Evolutionary conservation across 2,113 vertebrate genomes (phyloP).

Genomic region (Ranitomeya variabilis): DNA sequence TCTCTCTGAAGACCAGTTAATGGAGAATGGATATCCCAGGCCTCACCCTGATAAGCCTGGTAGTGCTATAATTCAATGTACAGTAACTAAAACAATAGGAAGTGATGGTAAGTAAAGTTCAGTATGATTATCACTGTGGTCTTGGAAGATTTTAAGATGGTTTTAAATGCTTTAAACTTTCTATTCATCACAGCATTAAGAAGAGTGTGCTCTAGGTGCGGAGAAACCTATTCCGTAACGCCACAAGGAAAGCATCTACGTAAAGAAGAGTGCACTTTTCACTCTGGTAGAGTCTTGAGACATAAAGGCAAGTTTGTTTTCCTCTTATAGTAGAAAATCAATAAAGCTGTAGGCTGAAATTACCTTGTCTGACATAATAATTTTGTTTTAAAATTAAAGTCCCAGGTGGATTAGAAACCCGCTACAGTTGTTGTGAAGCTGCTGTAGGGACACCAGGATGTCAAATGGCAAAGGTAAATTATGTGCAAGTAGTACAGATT

Average conservation of each 20-base stretch:
- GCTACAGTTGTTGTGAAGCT: constrained; percentile 79
- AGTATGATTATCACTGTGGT: background rate
- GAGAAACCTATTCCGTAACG: constrained; percentile 72
- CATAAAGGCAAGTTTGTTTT: constrained; percentile 69
- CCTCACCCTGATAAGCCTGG: constrained; percentile 71
- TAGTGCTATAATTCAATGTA: constrained; percentile 67
- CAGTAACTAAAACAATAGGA: constrained; percentile 27
- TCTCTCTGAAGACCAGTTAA: constrained; percentile 72
- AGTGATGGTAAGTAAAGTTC: constrained; percentile 57
- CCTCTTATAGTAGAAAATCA: background rate
- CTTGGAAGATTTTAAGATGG: no score
- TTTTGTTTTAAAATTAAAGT: constrained; percentile 65
- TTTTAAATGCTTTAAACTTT: background rate
- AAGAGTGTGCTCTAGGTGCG: constrained; percentile 79
- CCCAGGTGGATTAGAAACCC: constrained; percentile 75
- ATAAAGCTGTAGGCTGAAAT: background rate
- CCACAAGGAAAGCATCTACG: constrained; percentile 70
- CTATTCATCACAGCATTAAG: constrained; percentile 67
- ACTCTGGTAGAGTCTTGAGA: constrained; percentile 73
- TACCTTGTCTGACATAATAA: background rate
- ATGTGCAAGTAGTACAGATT: background rate
- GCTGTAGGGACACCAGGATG: constrained; percentile 75
- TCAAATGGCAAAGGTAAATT: constrained; percentile 69
- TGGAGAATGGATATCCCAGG: constrained; percentile 74
- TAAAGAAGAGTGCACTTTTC: constrained; percentile 80